Conservation (phyloP, 2,888 invertebrate genomes). For the Thelaira solivaga region DNA sequence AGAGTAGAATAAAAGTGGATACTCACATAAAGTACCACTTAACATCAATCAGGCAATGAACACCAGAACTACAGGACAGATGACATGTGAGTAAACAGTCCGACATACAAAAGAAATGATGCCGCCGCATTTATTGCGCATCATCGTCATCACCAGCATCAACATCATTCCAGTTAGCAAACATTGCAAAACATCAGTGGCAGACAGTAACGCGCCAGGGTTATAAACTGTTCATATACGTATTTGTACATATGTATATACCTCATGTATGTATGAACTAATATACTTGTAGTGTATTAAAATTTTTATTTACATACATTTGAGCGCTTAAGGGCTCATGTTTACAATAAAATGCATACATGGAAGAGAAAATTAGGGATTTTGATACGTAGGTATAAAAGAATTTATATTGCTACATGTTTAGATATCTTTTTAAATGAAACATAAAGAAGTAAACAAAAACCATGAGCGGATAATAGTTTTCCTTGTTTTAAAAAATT, state of each 20-base stretch:
- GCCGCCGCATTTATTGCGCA: conserved; percentile 59
- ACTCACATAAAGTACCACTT: conserved; percentile 67
- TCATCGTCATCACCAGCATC: conserved; percentile 50
- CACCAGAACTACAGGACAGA: conserved; percentile 69
- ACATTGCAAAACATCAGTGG: conserved; percentile 44
- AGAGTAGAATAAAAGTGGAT: conserved; percentile 54
- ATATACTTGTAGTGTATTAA: background rate
- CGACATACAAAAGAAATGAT: conserved; percentile 60
- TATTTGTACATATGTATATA: conserved; percentile 1
- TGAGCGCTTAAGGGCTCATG: background rate
- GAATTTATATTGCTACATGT: no score
- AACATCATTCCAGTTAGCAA: conserved; percentile 41
- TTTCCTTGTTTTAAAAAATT: no score
- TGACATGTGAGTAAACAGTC: conserved; percentile 73
- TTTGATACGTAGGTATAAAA: no score
- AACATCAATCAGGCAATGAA: conserved; percentile 74
- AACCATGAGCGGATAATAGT: no score
- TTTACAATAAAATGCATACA: background rate
- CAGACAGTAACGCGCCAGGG: conserved; percentile 61
- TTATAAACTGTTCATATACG: conserved; percentile 19
- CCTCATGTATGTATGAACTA: background rate
- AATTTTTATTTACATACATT: background rate
- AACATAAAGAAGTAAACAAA: no score
- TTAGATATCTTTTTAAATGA: no score
- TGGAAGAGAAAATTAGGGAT: no score